These are phyloP conservation scores for Cryptocephalus moraei DNA, from an alignment of 2,888 invertebrate species.

Conservation along the genomic window DNA sequence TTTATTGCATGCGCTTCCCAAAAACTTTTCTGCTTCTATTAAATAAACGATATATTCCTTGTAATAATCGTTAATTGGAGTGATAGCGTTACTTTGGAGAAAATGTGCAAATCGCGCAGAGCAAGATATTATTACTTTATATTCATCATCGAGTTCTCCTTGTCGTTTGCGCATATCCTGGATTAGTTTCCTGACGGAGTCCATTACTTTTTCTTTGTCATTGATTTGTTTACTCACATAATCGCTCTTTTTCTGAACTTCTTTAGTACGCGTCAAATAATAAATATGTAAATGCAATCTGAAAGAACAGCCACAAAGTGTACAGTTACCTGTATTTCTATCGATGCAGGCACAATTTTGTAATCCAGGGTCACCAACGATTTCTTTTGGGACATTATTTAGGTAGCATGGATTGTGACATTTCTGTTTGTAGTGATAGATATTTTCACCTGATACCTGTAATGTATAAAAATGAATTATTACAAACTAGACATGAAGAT, in stretches of 20 bases:
- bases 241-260: slow-evolving; percentile 21
- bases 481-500: no score
- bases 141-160: slow-evolving; percentile 23
- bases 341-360: slow-evolving; percentile 26
- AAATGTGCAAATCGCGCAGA: slow-evolving; percentile 32
- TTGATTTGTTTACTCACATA: slow-evolving; percentile 20
- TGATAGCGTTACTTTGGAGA: slow-evolving; percentile 28
- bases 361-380: slow-evolving; percentile 27
- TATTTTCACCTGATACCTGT: slow-evolving; percentile 24
- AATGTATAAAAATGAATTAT: background rate
- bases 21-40: slow-evolving; percentile 9
- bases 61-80: slow-evolving; percentile 29
- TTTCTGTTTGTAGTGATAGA: slow-evolving; percentile 27
- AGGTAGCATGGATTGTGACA: slow-evolving; percentile 32
- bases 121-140: slow-evolving; percentile 19
- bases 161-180: slow-evolving; percentile 16
- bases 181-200: slow-evolving; percentile 17
- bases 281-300: slow-evolving; percentile 32
- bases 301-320: slow-evolving; percentile 26
- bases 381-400: slow-evolving; percentile 26
- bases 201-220: slow-evolving; percentile 17
- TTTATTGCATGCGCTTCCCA: no score
- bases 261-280: slow-evolving; percentile 25
- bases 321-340: slow-evolving; percentile 18
- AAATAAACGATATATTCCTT: slow-evolving; percentile 28